A percentile compares a stretch with the other conserved stretches of the same genome.
phyloP scores from a whole-genome alignment of 2,113 vertebrate species.

The Hemicordylus capensis region DNA sequence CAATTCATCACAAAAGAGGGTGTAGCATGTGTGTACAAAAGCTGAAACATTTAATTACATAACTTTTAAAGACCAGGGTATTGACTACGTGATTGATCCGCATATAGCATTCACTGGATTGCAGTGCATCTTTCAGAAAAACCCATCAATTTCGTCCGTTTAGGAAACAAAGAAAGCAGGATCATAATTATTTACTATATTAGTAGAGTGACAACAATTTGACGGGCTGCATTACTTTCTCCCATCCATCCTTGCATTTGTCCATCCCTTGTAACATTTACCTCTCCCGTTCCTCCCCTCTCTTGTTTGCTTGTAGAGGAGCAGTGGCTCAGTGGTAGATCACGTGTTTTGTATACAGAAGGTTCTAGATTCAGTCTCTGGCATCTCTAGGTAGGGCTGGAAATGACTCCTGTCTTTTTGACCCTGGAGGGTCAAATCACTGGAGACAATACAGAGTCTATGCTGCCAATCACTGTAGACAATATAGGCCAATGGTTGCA shows the following conservation, averaged over 20 bases:
- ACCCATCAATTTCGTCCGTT: neutral
- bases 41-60: constrained; percentile 7
- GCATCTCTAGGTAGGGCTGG: too few species aligned
- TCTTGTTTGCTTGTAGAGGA: neutral
- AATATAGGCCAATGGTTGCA: too few species aligned
- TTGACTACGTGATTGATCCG: neutral
- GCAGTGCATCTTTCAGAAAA: neutral
- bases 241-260: neutral
- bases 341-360: too few species aligned
- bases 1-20: constrained; percentile 12
- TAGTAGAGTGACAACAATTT: neutral
- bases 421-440: too few species aligned
- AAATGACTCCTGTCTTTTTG: too few species aligned
- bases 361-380: too few species aligned
- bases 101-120: neutral
- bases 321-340: too few species aligned
- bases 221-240: neutral
- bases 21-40: neutral
- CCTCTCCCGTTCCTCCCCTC: neutral
- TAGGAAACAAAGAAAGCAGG: neutral
- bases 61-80: neutral
- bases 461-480: too few species aligned
- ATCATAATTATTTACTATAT: neutral
- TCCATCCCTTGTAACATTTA: neutral
- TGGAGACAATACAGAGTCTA: too few species aligned